These are phyloP conservation scores for Metopolophium dirhodum DNA, from an alignment of 1,140 invertebrate genomes.

Conservation along the genomic window DNA sequence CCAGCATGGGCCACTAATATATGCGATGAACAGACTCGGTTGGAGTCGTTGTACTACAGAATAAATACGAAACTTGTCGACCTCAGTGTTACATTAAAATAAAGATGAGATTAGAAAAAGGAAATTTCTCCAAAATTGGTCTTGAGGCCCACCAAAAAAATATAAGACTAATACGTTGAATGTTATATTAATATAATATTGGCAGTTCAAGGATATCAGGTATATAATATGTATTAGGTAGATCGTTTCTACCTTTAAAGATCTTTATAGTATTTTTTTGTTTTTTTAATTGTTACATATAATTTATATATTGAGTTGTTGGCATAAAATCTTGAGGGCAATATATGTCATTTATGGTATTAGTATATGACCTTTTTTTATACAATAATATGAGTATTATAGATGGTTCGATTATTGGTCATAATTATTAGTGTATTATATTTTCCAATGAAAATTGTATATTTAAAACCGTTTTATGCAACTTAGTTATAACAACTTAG, in stretches of 20 bases:
- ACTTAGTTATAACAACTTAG: neutral
- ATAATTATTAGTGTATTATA: neutral
- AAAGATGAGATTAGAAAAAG: neutral
- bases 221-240: neutral
- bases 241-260: neutral
- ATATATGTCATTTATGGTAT: neutral
- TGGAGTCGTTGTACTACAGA: neutral
- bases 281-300: neutral
- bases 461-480: neutral
- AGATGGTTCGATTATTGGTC: neutral
- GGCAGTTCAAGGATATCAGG: neutral
- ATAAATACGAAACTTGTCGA: neutral
- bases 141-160: neutral
- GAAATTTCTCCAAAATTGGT: neutral
- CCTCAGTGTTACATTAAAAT: neutral
- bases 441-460: neutral
- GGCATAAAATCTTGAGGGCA: neutral
- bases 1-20: neutral
- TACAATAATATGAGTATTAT: neutral
- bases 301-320: neutral
- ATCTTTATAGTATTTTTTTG: neutral
- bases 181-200: neutral
- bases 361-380: neutral
- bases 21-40: neutral
- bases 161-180: neutral